Evolutionary conservation across 2,888 invertebrate species (phyloP).

Genomic region (Acanthosepion esculentum): DNA sequence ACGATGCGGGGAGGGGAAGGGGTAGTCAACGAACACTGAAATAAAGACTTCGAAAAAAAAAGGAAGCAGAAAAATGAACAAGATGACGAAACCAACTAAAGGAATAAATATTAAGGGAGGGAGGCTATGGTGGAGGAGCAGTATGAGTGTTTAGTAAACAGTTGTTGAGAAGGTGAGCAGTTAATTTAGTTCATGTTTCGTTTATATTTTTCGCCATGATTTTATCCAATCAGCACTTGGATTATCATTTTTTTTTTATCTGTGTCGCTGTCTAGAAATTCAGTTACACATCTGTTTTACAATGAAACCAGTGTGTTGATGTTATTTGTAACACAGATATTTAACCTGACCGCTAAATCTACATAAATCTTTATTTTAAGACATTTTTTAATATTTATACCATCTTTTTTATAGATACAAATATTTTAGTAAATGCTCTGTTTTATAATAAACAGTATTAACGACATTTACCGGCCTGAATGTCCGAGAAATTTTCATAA

Average conservation of each 20-base stretch:
- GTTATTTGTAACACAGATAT: too few species aligned
- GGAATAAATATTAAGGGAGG: neutral
- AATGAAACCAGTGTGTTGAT: neutral
- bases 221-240: neutral
- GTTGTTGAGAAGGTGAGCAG: neutral
- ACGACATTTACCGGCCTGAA: too few species aligned
- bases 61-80: neutral
- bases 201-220: neutral
- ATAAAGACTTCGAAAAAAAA: neutral
- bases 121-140: neutral
- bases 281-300: neutral
- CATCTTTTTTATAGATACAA: too few species aligned
- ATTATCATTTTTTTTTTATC: neutral
- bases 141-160: neutral
- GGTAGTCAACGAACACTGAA: neutral
- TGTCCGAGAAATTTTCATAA: too few species aligned
- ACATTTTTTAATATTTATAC: too few species aligned
- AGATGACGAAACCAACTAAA: neutral
- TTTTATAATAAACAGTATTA: too few species aligned
- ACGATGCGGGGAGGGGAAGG: neutral
- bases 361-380: too few species aligned
- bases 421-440: too few species aligned
- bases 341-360: too few species aligned
- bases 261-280: neutral
- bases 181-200: neutral